Percentiles rank a stretch among this genome's conserved stretches.
phyloP scores from a whole-genome alignment of 2,113 vertebrate species.

The Datnioides undecimradiatus region DNA sequence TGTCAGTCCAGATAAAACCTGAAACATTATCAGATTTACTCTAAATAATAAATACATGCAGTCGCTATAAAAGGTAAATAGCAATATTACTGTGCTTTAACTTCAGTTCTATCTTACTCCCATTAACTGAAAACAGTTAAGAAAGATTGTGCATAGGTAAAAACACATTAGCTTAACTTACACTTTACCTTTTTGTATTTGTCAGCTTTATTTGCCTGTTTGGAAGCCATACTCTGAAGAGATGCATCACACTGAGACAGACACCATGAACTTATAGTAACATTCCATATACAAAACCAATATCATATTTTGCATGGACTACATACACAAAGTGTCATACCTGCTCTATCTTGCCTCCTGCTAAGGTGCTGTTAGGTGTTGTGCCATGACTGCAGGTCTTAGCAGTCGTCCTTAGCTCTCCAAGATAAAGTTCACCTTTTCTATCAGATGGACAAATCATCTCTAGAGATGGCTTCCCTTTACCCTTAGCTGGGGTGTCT shows the following conservation, averaged over 20 bases:
- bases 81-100: background rate
- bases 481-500: constrained; percentile 75
- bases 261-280: background rate
- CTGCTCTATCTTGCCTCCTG: constrained; percentile 49
- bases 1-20: background rate
- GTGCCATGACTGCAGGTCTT: constrained; percentile 42
- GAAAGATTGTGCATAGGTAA: background rate
- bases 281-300: background rate
- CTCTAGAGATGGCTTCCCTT: constrained; percentile 85
- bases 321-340: constrained; percentile 34
- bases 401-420: constrained; percentile 43
- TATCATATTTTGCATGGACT: background rate
- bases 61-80: background rate
- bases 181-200: constrained; percentile 64
- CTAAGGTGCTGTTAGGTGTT: constrained; percentile 2
- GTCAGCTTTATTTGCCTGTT: constrained; percentile 49
- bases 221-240: constrained; percentile 15
- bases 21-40: background rate
- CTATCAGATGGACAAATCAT: constrained; percentile 81
- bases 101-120: background rate
- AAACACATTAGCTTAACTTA: background rate
- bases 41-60: background rate
- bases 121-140: background rate
- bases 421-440: constrained; percentile 35
- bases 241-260: constrained; percentile 1